phyloP scores from a whole-genome alignment of 2,113 vertebrate species.

The Nothobranchius kuhntae region DNA sequence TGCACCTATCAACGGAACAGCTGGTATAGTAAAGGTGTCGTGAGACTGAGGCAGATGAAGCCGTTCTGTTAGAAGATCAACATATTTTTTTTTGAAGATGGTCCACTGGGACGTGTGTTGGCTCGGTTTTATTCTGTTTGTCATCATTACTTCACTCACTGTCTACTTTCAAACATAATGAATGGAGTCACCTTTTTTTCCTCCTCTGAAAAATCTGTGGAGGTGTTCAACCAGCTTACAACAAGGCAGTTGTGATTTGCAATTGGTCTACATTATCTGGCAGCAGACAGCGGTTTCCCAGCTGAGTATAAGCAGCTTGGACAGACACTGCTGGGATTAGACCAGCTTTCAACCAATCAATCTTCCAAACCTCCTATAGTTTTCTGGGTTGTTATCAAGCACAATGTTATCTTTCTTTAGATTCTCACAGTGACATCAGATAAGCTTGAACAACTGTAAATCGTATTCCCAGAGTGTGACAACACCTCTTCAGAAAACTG shows the following conservation, averaged over 20 bases:
- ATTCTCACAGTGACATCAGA: conserved; percentile 46
- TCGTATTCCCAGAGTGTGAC: conserved; percentile 67
- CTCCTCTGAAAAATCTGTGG: conserved; percentile 40
- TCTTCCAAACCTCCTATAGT: conserved; percentile 36
- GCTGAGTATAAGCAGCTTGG: conserved; percentile 53
- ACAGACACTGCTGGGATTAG: conserved; percentile 56
- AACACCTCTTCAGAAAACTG: conserved; percentile 69
- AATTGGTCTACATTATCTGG: conserved; percentile 46
- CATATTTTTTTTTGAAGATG: conserved; percentile 16
- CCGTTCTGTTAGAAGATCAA: conserved; percentile 14
- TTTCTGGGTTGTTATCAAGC: conserved; percentile 52
- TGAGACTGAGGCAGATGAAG: background rate
- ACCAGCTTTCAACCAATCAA: conserved; percentile 58
- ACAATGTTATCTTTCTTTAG: conserved; percentile 43
- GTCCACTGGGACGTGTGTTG: background rate
- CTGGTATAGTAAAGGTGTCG: background rate
- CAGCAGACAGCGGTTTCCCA: conserved; percentile 46
- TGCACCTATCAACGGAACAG: background rate
- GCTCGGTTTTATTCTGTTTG: conserved; percentile 18
- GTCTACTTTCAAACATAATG: conserved; percentile 36
- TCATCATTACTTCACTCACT: conserved; percentile 32
- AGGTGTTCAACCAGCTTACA: conserved; percentile 51
- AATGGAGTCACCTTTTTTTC: conserved; percentile 25
- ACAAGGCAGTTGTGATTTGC: conserved; percentile 42
- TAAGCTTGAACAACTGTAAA: conserved; percentile 63